Evolutionary conservation across 2,797 vertebrate species (phyloP).

Genomic region (Epinephelus awoara): DNA sequence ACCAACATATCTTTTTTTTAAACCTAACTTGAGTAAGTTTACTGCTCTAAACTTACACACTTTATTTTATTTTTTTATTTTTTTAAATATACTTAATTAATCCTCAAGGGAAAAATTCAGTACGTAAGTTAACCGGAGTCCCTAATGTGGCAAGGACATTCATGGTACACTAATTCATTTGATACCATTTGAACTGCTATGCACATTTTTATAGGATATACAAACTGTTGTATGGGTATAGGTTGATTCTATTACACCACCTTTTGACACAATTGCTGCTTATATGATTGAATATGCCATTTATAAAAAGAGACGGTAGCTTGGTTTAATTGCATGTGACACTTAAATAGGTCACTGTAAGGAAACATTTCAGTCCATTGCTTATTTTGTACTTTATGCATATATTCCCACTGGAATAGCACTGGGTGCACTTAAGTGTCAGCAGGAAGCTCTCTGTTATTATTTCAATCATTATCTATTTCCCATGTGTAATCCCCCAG

Average conservation of each 20-base stretch:
- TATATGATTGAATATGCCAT: neutral
- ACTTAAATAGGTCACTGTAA: neutral
- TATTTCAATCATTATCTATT: neutral
- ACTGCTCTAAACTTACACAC: too few relatives aligned
- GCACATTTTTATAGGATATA: too few relatives aligned
- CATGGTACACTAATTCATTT: too few relatives aligned
- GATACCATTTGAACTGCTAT: too few relatives aligned
- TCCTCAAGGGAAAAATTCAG: too few relatives aligned
- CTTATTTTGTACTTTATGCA: conserved; percentile 9
- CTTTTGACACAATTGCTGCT: neutral
- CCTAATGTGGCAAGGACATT: too few relatives aligned
- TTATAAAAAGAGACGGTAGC: neutral
- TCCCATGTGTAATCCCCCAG: conserved; percentile 5
- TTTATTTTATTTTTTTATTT: too few relatives aligned
- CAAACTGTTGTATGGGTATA: too few relatives aligned
- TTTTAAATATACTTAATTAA: too few relatives aligned
- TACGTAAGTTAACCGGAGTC: too few relatives aligned
- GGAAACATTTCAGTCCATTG: neutral
- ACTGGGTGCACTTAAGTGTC: neutral
- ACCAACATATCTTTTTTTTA: too few relatives aligned
- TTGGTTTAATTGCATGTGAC: conserved; percentile 5
- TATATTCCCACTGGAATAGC: neutral
- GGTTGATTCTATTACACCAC: neutral
- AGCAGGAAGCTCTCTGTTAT: conserved; percentile 2
- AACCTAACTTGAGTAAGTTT: too few relatives aligned